phyloP scores from a whole-genome alignment of 2,888 invertebrate genomes.

The Rhodophaea formosa region DNA sequence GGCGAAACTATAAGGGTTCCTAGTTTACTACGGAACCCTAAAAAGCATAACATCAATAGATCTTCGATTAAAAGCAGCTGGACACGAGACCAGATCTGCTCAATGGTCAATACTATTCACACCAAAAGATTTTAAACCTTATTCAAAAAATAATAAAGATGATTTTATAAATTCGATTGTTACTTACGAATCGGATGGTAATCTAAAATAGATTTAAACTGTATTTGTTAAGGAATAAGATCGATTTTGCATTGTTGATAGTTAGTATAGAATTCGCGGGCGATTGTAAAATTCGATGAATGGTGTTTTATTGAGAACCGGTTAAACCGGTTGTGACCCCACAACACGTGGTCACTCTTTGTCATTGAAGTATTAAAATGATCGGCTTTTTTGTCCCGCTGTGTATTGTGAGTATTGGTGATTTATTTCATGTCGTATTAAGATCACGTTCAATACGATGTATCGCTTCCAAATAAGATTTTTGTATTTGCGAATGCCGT shows the following conservation, averaged over 20 bases:
- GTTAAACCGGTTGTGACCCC: constrained; percentile 68
- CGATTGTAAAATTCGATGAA: constrained; percentile 67
- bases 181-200: neutral
- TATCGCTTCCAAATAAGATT: neutral
- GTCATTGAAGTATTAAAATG: constrained; percentile 70
- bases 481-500: neutral
- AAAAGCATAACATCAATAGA: constrained; percentile 57
- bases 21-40: too few relatives aligned
- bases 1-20: too few relatives aligned
- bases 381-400: constrained; percentile 61
- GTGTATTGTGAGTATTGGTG: constrained; percentile 41
- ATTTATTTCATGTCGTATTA: constrained; percentile 36
- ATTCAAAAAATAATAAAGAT: too few relatives aligned
- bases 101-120: constrained; percentile 41
- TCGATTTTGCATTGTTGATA: neutral
- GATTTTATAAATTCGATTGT: too few relatives aligned
- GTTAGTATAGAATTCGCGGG: constrained; percentile 28
- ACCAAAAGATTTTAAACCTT: too few relatives aligned
- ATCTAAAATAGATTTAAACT: constrained; percentile 22
- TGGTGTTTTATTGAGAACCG: constrained; percentile 71
- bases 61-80: constrained; percentile 62
- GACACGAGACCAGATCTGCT: constrained; percentile 46
- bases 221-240: neutral
- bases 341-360: constrained; percentile 75
- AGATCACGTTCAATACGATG: constrained; percentile 1